Evolutionary conservation across 2,888 invertebrate species (phyloP).

Genomic region (Neoitamus cyanurus): DNA sequence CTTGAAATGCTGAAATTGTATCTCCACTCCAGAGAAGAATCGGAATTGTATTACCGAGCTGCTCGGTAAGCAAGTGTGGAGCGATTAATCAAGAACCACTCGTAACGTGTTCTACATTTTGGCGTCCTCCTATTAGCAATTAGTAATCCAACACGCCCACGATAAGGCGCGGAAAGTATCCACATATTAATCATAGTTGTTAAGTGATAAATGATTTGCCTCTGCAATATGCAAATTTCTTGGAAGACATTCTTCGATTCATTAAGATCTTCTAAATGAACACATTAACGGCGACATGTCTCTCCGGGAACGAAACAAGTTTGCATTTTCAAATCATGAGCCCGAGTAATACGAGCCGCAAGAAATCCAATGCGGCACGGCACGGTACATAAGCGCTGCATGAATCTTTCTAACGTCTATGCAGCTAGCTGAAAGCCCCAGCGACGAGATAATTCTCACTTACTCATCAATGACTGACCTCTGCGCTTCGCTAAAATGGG

Average conservation of each 20-base stretch:
- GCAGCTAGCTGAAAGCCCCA: background rate
- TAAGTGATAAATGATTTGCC: background rate
- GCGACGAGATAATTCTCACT: conserved; percentile 13
- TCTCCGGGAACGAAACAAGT: background rate
- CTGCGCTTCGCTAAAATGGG: conserved; percentile 14
- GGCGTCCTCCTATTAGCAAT: background rate
- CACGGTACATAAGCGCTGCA: background rate
- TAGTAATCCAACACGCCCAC: background rate
- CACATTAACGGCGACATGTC: background rate
- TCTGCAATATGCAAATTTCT: background rate
- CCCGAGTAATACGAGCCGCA: background rate
- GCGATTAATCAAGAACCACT: background rate
- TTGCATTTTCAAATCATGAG: conserved; percentile 1
- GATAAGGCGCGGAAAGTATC: background rate
- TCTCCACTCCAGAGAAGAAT: background rate
- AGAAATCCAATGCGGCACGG: background rate
- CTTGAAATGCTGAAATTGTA: background rate
- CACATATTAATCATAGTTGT: background rate
- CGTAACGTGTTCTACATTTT: background rate
- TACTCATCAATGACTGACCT: conserved; percentile 39
- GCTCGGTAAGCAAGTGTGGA: background rate
- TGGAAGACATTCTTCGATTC: background rate
- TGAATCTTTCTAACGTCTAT: background rate
- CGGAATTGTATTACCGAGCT: background rate
- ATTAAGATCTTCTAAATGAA: conserved; percentile 5